These are phyloP conservation scores for Margarornis squamiger DNA, from an alignment of 2,797 vertebrate genomes.

Conservation along the genomic window DNA sequence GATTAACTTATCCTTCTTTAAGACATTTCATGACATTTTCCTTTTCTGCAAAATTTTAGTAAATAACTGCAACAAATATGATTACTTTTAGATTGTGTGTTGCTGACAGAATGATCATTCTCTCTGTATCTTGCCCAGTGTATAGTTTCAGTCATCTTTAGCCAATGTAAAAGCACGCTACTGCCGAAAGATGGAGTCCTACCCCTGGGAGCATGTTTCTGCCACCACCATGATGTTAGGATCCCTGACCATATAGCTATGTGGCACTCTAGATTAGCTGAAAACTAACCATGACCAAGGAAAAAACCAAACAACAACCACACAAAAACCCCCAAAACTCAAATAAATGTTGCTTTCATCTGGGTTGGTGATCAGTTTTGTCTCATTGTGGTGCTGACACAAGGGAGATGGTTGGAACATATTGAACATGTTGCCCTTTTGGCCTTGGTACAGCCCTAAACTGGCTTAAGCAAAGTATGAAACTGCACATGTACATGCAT, in stretches of 20 bases:
- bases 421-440: neutral
- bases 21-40: neutral
- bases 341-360: neutral
- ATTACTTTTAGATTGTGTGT: neutral
- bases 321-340: neutral
- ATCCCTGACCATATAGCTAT: neutral
- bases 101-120: neutral
- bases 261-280: neutral
- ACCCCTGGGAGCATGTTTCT: neutral
- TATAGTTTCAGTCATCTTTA: conserved; percentile 66
- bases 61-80: neutral
- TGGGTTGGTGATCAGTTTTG: neutral
- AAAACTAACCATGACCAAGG: neutral
- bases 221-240: neutral
- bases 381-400: neutral
- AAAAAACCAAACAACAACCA: neutral
- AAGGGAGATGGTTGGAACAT: neutral
- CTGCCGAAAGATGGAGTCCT: neutral
- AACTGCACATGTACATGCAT: neutral
- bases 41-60: neutral
- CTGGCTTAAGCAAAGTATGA: neutral
- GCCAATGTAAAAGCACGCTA: neutral
- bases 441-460: neutral
- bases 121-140: neutral
- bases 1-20: neutral